phyloP scores from a whole-genome alignment of 2,888 invertebrate genomes.

The Nowickia ferox region DNA sequence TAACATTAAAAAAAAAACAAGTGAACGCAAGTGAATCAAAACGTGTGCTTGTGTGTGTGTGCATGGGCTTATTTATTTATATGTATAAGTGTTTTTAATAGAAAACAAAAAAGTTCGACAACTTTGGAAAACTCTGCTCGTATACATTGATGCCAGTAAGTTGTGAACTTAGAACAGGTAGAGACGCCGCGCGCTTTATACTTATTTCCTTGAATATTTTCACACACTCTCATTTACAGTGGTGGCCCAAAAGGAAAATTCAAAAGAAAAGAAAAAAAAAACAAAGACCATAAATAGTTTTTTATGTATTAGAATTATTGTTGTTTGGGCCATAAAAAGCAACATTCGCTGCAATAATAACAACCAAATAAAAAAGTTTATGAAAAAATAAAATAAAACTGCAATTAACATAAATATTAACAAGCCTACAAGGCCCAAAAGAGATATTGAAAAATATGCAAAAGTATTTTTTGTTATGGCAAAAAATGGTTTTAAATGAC shows the following conservation, averaged over 20 bases:
- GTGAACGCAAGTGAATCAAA: conserved; percentile 31
- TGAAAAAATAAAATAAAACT: conserved; percentile 34
- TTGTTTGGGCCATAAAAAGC: conserved; percentile 56
- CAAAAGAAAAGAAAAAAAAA: conserved; percentile 12
- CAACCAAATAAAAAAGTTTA: conserved; percentile 30
- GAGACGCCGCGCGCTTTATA: conserved; percentile 83
- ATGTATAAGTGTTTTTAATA: conserved; percentile 25
- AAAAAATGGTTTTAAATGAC: conserved; percentile 39
- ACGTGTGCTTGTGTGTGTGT: not conserved
- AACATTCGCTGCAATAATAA: conserved; percentile 52
- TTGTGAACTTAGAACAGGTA: conserved; percentile 84
- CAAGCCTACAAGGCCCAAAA: conserved; percentile 12
- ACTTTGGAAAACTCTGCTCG: conserved; percentile 83
- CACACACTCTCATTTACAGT: conserved; percentile 58
- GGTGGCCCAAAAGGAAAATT: conserved; percentile 41
- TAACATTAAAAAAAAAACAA: conserved; percentile 47
- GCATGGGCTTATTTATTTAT: not conserved
- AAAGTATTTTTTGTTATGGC: conserved; percentile 16
- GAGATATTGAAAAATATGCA: conserved; percentile 20
- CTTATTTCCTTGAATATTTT: conserved; percentile 79
- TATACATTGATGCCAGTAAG: conserved; percentile 83
- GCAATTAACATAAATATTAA: conserved; percentile 13
- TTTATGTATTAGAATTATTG: conserved; percentile 47
- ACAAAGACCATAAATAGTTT: conserved; percentile 53
- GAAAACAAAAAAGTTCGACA: conserved; percentile 81